Evolutionary conservation across 2,797 vertebrate genomes (phyloP).

Genomic region (Aldrovandia affinis): DNA sequence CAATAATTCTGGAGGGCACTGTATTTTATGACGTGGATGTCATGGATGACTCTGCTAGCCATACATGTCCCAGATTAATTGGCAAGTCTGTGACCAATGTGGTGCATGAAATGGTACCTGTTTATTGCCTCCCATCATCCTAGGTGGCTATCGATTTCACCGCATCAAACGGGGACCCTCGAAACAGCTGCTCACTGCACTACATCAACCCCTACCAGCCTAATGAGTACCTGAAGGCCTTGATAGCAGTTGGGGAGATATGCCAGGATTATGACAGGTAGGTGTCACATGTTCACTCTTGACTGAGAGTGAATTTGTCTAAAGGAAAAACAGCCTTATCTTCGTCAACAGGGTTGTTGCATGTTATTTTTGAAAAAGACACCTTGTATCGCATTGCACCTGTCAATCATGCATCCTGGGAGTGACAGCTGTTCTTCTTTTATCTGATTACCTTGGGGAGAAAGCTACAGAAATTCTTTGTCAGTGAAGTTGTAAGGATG

Average conservation of each 20-base stretch:
- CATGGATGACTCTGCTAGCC: background rate
- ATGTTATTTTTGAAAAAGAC: slow-evolving; percentile 40
- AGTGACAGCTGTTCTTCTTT: background rate
- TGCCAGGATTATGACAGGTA: slow-evolving; percentile 98
- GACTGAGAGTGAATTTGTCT: slow-evolving; percentile 25
- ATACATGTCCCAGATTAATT: background rate
- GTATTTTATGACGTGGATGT: background rate
- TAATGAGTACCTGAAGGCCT: slow-evolving; percentile 92
- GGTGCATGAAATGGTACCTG: background rate
- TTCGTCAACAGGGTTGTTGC: background rate
- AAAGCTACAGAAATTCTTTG: background rate
- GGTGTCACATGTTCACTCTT: slow-evolving; percentile 41
- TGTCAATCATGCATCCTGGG: background rate
- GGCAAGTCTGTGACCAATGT: background rate
- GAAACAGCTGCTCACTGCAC: slow-evolving; percentile 95
- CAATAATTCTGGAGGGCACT: no score
- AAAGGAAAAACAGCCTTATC: slow-evolving; percentile 27
- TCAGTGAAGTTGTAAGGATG: background rate
- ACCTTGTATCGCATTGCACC: background rate
- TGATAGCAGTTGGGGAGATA: slow-evolving; percentile 93
- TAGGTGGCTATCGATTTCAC: slow-evolving; percentile 98
- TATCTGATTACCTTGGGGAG: background rate
- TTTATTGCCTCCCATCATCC: slow-evolving; percentile 21
- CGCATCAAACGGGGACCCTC: slow-evolving; percentile 92
- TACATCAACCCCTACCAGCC: slow-evolving; percentile 97